A percentile compares a stretch with the other conserved stretches of the same genome.
These are phyloP conservation scores for Sycophila sp. DNA, from an alignment of 1,140 invertebrate species.

Conservation along the genomic window DNA sequence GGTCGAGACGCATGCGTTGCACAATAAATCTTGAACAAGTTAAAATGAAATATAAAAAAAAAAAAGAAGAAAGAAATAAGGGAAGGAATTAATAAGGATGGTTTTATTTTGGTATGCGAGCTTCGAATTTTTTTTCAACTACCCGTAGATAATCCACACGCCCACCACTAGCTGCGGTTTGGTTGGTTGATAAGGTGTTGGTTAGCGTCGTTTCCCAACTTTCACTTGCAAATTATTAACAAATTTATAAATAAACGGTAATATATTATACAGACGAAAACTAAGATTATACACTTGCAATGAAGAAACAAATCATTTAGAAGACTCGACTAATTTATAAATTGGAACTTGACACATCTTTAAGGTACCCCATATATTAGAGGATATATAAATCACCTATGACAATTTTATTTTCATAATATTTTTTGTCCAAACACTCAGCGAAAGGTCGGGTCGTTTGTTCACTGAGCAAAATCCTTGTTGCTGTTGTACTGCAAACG, in stretches of 20 bases:
- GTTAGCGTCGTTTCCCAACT: conserved; percentile 38
- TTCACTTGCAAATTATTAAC: conserved; percentile 11
- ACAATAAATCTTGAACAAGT: not conserved
- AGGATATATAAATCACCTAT: no score
- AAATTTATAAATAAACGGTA: conserved; percentile 7
- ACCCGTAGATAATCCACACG: conserved; percentile 22
- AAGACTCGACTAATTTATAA: not conserved
- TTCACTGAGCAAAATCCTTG: conserved; percentile 7
- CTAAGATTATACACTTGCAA: conserved; percentile 1
- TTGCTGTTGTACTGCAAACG: not conserved
- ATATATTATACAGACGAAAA: not conserved
- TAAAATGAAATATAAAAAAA: not conserved
- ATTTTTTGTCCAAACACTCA: conserved; percentile 3
- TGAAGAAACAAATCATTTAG: not conserved
- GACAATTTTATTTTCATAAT: conserved; percentile 31
- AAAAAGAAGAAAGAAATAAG: not conserved
- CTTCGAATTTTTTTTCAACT: not conserved
- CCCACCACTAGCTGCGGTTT: conserved; percentile 35
- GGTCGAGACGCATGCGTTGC: conserved; percentile 7
- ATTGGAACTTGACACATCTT: not conserved
- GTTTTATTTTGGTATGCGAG: not conserved
- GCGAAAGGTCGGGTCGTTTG: conserved; percentile 32
- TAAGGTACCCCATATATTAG: not conserved
- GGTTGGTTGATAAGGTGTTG: conserved; percentile 56
- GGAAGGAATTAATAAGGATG: no score